phyloP scores from a whole-genome alignment of 2,888 invertebrate genomes.

The Amblyjoppa fuscipennis region DNA sequence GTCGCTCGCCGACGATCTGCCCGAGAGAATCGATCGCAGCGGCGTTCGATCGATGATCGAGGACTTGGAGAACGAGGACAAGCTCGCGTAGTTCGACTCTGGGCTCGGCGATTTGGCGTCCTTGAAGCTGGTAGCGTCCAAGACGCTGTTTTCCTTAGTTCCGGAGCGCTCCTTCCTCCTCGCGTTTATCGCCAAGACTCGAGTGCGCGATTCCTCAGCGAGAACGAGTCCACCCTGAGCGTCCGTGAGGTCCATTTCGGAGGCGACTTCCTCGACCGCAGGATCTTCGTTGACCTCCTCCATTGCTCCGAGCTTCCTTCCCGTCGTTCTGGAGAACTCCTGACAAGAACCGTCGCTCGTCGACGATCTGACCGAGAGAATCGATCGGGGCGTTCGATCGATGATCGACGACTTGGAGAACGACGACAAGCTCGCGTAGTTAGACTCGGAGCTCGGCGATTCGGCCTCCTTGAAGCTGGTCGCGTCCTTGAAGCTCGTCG shows the following conservation, averaged over 20 bases:
- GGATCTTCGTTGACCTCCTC: conserved; percentile 65
- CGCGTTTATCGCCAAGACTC: neutral
- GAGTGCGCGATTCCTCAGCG: neutral
- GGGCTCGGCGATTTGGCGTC: conserved; percentile 2
- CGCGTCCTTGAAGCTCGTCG: neutral
- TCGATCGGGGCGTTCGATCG: conserved; percentile 67
- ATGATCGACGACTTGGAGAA: conserved; percentile 43
- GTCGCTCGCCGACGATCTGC: conserved; percentile 37
- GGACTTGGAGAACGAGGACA: conserved; percentile 34
- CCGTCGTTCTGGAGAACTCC: conserved; percentile 39
- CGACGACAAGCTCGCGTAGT: conserved; percentile 52
- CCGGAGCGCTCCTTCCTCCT: neutral
- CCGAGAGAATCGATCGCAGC: conserved; percentile 65
- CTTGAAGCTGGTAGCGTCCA: neutral
- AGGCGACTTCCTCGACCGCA: conserved; percentile 22
- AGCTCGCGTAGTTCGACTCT: conserved; percentile 59
- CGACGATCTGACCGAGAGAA: conserved; percentile 54
- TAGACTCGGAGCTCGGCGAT: conserved; percentile 42
- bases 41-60: conserved; percentile 64
- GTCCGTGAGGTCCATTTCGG: conserved; percentile 38
- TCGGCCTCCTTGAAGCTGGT: conserved; percentile 14
- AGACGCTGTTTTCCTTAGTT: neutral
- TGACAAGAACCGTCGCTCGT: conserved; percentile 21
- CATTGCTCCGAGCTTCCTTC: conserved; percentile 65
- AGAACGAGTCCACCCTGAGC: neutral